These are phyloP conservation scores for Platalea minor DNA, from an alignment of 2,797 vertebrate species.

Conservation along the genomic window DNA sequence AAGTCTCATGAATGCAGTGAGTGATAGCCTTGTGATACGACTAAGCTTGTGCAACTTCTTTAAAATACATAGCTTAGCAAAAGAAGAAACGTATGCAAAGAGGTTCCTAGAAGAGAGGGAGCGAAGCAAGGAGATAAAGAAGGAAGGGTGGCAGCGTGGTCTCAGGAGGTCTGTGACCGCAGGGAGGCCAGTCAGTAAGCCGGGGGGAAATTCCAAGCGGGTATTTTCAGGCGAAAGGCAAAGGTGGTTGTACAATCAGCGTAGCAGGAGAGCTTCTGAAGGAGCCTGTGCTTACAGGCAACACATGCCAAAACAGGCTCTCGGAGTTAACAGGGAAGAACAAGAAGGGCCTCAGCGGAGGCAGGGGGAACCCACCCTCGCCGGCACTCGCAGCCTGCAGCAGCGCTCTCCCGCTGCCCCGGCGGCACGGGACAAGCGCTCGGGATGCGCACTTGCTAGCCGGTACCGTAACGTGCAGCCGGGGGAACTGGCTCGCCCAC, in stretches of 20 bases:
- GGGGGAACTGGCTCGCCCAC: rapidly evolving
- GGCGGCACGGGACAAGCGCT: rapidly evolving
- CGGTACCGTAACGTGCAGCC: rapidly evolving
- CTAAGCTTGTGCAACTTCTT: not conserved
- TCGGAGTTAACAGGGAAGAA: not conserved
- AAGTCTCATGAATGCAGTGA: not conserved
- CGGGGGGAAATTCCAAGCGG: not conserved
- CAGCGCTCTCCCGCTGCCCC: rapidly evolving
- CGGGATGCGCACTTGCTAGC: rapidly evolving
- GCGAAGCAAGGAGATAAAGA: not conserved
- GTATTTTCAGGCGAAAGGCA: not conserved
- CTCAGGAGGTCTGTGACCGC: not conserved
- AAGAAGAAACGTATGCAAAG: not conserved
- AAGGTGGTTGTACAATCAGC: rapidly evolving
- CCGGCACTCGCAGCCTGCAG: not conserved
- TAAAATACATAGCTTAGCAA: not conserved
- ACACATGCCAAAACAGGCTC: rapidly evolving
- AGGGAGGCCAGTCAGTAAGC: not conserved
- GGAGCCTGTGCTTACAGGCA: not conserved
- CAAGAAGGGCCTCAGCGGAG: not conserved
- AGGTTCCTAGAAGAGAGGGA: not conserved
- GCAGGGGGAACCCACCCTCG: not conserved
- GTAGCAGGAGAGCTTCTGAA: not conserved
- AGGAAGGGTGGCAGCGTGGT: not conserved
- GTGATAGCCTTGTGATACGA: not conserved